Base-by-base conservation (phyloP, 2,113 vertebrate genomes). In the Merops nubicus region DNA sequence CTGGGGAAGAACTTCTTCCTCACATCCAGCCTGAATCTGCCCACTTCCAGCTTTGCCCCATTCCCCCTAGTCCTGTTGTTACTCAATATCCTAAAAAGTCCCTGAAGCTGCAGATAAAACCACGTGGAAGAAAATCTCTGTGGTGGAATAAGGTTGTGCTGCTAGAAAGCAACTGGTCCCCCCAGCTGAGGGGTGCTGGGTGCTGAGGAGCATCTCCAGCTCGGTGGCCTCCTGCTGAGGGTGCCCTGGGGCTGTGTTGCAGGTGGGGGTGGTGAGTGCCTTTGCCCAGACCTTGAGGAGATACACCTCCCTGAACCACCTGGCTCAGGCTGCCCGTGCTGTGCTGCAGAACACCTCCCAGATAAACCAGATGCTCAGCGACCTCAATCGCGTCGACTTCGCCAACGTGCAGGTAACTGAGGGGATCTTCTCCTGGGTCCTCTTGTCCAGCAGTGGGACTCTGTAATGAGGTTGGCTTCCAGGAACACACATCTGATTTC, bases 311-410 rank as follows among this genome's bases (percentile, higher is more conserved):
- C 98, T 99, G 19, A 99, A 99, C 97, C 99, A 99, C 96, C 97
- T 99, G 97, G 99, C 99, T 0, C 99, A 99, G 97, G 99, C 99
- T 0, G 99, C 99, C 0, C 99, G 99, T 0, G 99, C 99, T 0
- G 99, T 99, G 88, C 99, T 99, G 21, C 99, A 99, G 98, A 99
- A 99, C 98, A 99, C 99, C 3, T 99, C 99, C 9, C 99, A 99
- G 98, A 99, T 99, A 94, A 99, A 99, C 98, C 99, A 99, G 98
- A 99, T 99, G 99, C 99, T 99, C 85, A 99, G 99, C 2, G 99
- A 99, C 97, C 99, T 99, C 97, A 99, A 99, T 97, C 98, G 99
- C 4, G 99, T 99, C 17, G 99, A 99, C 97, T 99, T 99, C 1
- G 99, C 99, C 73, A 99, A 99, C 1, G 99, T 99, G 82, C 99